Evolutionary conservation across 2,113 vertebrate genomes (phyloP).

Genomic region (Otocyon megalotis): DNA sequence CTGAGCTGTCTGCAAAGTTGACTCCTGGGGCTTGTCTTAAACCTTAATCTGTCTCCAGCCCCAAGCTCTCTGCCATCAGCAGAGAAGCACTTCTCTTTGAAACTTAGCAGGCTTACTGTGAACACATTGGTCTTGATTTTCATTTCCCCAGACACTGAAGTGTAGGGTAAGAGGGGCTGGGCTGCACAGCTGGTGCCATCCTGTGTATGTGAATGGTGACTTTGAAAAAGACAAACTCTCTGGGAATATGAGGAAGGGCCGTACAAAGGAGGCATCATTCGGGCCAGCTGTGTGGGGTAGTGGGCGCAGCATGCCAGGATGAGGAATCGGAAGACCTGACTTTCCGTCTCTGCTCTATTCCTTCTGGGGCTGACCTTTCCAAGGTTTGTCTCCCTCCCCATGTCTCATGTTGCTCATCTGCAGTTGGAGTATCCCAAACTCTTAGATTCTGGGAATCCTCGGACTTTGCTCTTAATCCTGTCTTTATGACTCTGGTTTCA

Average conservation of each 20-base stretch:
- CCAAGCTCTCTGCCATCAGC: background rate
- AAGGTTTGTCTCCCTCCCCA: background rate
- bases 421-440: background rate
- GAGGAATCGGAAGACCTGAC: background rate
- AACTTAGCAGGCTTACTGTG: background rate
- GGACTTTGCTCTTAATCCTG: constrained; percentile 61
- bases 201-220: background rate
- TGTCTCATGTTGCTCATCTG: constrained; percentile 27
- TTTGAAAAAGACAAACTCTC: background rate
- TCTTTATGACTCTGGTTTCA: constrained; percentile 69
- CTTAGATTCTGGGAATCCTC: constrained; percentile 60
- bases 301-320: background rate
- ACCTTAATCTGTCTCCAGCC: background rate
- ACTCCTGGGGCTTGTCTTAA: constrained; percentile 19
- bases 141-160: background rate
- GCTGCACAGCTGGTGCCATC: background rate
- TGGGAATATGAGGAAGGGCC: background rate
- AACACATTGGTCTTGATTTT: background rate
- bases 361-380: background rate
- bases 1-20: background rate
- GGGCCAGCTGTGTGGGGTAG: constrained; percentile 21
- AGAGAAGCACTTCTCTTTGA: background rate
- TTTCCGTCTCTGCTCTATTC: background rate
- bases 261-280: background rate
- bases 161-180: background rate